Base-by-base conservation (phyloP, 1,140 invertebrate species). In the Pogonomyrmex californicus region DNA sequence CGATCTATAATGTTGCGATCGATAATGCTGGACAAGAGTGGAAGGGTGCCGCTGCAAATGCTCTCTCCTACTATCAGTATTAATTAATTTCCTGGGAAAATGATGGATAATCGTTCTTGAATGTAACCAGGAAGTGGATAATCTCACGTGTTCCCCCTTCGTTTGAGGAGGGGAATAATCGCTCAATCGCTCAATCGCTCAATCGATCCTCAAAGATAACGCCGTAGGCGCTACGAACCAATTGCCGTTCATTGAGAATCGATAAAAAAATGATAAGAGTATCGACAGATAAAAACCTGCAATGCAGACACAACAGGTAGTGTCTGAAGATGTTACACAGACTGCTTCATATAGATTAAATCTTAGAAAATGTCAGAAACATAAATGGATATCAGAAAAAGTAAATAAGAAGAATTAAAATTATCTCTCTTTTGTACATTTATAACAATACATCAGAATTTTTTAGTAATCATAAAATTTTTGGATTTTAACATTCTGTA, bases 101-200 rank as follows among this genome's bases (percentile, higher is more conserved):
- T 62, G 62, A 62, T 76, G 65, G 78, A 63, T 90, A 86, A 90
- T 87, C 85, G 56, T 0, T 36, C 73, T 36, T 82, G 66, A 82
- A 87, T 68, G 79, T 89, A 89, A 87, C 66, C 88, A 89, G 88
- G 85, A 90, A 90, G 88, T 66, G 73, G 65, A 90, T 89, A 90
- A 89, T 90, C 78, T 75, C 14, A 47, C 38, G 49, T 41, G 58
- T 73, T 41, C 33, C 14, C 23, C 38, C 44, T 73, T 73, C 14
- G 38, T 44, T 58, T 41, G 12, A 41, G 49, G 23, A 38, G 36
- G 44, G 87, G 36, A 60, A 87, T 89, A 87, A 89, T 89, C 75
- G 88, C 88, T 90, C 77, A 87, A 89, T 89, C 75, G 88, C 88
- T 90, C 77, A 23, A 23, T 23, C 23, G 88, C 88, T 90, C 77